phyloP scores from a whole-genome alignment of 2,888 invertebrate genomes.

The Phania funesta region DNA sequence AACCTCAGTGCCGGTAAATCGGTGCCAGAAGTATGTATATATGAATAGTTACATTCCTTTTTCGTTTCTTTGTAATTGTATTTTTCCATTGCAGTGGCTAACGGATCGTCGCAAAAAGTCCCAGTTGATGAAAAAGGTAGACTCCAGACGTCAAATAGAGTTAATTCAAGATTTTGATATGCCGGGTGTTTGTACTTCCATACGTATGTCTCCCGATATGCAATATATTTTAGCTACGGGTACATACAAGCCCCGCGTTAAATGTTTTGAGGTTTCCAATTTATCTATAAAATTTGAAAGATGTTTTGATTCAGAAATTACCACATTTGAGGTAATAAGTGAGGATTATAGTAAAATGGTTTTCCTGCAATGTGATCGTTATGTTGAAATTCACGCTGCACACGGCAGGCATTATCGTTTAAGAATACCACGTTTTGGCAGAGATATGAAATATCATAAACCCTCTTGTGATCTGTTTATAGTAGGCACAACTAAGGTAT shows the following conservation, averaged over 20 bases:
- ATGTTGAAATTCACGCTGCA: conserved; percentile 96
- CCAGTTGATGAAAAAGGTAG: conserved; percentile 92
- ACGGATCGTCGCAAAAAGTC: conserved; percentile 90
- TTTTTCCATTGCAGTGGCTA: conserved; percentile 86
- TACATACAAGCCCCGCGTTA: conserved; percentile 96
- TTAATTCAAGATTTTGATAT: conserved; percentile 99
- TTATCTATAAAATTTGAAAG: conserved; percentile 98
- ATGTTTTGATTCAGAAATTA: conserved; percentile 97
- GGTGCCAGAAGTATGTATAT: conserved; percentile 92
- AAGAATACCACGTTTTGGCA: conserved; percentile 96
- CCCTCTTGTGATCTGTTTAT: conserved; percentile 95
- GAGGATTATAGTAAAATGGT: conserved; percentile 97
- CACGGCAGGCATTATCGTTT: conserved; percentile 94
- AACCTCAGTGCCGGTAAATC: conserved; percentile 98
- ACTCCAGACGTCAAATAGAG: conserved; percentile 94
- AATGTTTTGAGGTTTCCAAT: conserved; percentile 98
- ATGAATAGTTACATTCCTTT: not conserved
- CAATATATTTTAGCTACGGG: conserved; percentile 96
- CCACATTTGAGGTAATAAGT: conserved; percentile 94
- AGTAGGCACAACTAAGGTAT: conserved; percentile 91
- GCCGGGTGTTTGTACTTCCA: conserved; percentile 94
- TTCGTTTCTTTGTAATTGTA: not conserved
- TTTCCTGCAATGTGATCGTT: conserved; percentile 92
- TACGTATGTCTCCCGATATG: conserved; percentile 93
- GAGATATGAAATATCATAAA: conserved; percentile 94